Base-by-base conservation (phyloP, 2,113 vertebrate genomes). In the Xyrauchen texanus region DNA sequence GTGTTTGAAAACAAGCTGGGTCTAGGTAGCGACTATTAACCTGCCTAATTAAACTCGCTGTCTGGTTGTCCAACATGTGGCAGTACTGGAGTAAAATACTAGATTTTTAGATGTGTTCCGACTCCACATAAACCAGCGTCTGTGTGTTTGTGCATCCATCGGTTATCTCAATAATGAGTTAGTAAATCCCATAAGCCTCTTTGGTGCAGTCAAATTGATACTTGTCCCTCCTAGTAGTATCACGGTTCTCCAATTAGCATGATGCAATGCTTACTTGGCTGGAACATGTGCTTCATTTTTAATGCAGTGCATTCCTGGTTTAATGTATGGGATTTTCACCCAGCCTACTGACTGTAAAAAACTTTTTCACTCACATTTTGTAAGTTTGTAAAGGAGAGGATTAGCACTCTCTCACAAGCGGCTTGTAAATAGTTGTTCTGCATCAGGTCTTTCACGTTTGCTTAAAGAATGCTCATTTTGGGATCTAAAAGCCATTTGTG, bases 21-120 rank as follows among this genome's bases (percentile, higher is more conserved):
- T 85, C 79, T 80, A 83, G 87, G 85, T 83, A 82, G 82, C 81
- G 45, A 72, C 85, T 83, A 84, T 89, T 89, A 90, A 81, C 80
- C 82, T 77, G 58, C 84, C 79, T 90, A 92, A 88, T 91, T 88
- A 90, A 87, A 87, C 78, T 67, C 57, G 60, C 70, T 75, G 64
- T 85, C 85, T 89, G 87, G 71, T 77, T 15, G 68, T 75, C 10
- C 10, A 79, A 81, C 81, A 55, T 79, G 79, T 79, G n/a, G 10
- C 44, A 42, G 45, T 60, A 67, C 49, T 12, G 69, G 16, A 15
- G 76, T 63, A 52, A 13, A 4, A 13, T 1, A 12, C 13, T 58
- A 15, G 16, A 21, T 10, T 7, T 47, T 11, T 58, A 52, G 42
- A 58, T 15, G 60, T 68, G 77, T 85, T 85, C 86, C 21, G n/a